Evolutionary conservation across 2,113 vertebrate species (phyloP).

Genomic region (Empidonax traillii): DNA sequence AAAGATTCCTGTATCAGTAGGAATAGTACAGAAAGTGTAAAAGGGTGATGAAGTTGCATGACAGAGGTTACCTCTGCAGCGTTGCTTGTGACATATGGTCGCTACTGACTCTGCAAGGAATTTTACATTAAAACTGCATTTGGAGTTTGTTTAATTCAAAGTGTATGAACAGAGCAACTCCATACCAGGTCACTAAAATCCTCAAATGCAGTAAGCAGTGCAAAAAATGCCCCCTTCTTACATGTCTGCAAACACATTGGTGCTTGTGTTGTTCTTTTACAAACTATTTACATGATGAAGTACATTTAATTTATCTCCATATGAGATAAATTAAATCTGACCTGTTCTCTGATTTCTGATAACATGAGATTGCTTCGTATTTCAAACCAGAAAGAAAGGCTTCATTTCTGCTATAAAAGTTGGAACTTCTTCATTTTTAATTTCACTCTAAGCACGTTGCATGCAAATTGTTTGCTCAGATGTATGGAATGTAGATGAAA

Average conservation of each 20-base stretch:
- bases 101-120: neutral
- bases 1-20: neutral
- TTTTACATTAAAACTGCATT: neutral
- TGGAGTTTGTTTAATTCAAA: neutral
- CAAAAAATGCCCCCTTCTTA: neutral
- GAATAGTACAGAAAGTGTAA: neutral
- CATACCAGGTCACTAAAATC: neutral
- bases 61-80: neutral
- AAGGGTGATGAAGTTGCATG: neutral
- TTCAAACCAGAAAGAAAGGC: neutral
- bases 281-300: neutral
- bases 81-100: neutral
- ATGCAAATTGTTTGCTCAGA: neutral
- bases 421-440: neutral
- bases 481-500: neutral
- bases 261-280: neutral
- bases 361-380: neutral
- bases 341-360: neutral
- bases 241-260: neutral
- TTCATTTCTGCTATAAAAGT: neutral
- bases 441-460: neutral
- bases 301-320: neutral
- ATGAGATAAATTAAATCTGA: neutral
- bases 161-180: neutral
- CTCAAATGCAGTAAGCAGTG: neutral